Base-by-base conservation (phyloP, 2,888 invertebrate species). In the Lasioglossum leucozonium region DNA sequence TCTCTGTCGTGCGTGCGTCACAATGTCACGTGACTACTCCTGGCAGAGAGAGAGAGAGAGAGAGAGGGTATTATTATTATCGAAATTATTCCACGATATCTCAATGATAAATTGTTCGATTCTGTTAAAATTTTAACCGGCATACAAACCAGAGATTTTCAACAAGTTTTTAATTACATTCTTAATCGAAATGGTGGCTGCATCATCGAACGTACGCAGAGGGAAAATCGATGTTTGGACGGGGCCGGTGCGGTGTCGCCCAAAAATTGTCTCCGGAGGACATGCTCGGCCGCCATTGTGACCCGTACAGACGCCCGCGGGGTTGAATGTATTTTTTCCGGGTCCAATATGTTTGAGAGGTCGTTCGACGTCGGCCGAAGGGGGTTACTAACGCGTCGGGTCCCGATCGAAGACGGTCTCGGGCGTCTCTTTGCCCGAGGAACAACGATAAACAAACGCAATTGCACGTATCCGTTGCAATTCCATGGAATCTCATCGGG, bases 401-500 rank as follows among this genome's bases (percentile, higher is more conserved):
- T 71, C 13, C n/a, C 42, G 42, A 42, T 71, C 69, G 40, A 71
- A 42, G 69, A 42, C 40, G 13, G n/a, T 26, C 69, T n/a, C 26
- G 11, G n/a, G 4, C 69, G 37, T 42, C 69, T 26, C 37, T 42
- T 40, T 26, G 37, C 42, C 42, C 42, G 8, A 26, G 72, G 44
- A 72, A 10, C 34, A 65, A 13, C 65, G 81, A 74, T 62, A 72
- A 81, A 84, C 77, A 75, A 81, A 75, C 72, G 72, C 62, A 74
- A 74, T 71, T 40, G 74, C 69, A 42, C 79, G 74, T 84, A 77
- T 58, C 37, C 77, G 44, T 47, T 62, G 80, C 77, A 78, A 84
- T 81, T 67, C 65, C 75, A 47, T 37, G 80, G 72, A 75, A 84
- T 85, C 84, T 80, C 80, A 79, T 84, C 75, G 72, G 58, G 47